Evolutionary conservation across 2,888 invertebrate genomes (phyloP).

Genomic region (Eupelmus urozonus): DNA sequence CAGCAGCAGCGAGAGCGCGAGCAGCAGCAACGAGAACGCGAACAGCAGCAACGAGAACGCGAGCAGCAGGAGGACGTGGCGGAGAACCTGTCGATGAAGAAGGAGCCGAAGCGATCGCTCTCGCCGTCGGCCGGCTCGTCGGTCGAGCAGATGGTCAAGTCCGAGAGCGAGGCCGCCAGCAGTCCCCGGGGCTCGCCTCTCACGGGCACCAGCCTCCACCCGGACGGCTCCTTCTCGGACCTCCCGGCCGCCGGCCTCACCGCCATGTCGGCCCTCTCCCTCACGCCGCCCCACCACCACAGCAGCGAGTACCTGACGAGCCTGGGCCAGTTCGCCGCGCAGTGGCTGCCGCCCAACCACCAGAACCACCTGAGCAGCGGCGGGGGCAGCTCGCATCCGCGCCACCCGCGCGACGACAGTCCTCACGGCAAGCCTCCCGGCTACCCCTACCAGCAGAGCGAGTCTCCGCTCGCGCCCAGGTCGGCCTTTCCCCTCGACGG

Average conservation of each 20-base stretch:
- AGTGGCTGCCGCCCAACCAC: constrained; percentile 71
- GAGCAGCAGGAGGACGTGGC: constrained; percentile 71
- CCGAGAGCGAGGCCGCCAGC: constrained; percentile 72
- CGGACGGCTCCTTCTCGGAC: constrained; percentile 74
- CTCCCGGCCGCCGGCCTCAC: constrained; percentile 71
- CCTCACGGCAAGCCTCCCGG: constrained; percentile 65
- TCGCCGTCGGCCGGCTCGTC: constrained; percentile 76
- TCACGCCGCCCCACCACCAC: constrained; percentile 87
- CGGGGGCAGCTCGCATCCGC: constrained; percentile 48
- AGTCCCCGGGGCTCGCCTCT: constrained; percentile 74
- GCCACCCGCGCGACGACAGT: constrained; percentile 70
- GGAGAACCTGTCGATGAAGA: constrained; percentile 75
- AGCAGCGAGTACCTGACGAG: constrained; percentile 75
- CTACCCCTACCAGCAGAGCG: constrained; percentile 65
- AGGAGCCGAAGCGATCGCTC: constrained; percentile 62
- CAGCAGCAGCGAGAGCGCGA: constrained; percentile 42
- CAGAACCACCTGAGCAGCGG: constrained; percentile 63
- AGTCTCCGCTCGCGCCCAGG: constrained; percentile 62
- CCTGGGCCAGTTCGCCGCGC: constrained; percentile 72
- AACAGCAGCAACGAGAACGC: constrained; percentile 58
- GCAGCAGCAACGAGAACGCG: constrained; percentile 53
- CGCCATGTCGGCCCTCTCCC: constrained; percentile 83
- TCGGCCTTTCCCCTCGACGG: constrained; percentile 72
- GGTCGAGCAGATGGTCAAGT: constrained; percentile 78
- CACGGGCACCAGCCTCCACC: constrained; percentile 67